Percentiles rank a stretch among this genome's conserved stretches.
These are phyloP conservation scores for Ahaetulla prasina DNA, from an alignment of 2,113 vertebrate species.

Conservation along the genomic window DNA sequence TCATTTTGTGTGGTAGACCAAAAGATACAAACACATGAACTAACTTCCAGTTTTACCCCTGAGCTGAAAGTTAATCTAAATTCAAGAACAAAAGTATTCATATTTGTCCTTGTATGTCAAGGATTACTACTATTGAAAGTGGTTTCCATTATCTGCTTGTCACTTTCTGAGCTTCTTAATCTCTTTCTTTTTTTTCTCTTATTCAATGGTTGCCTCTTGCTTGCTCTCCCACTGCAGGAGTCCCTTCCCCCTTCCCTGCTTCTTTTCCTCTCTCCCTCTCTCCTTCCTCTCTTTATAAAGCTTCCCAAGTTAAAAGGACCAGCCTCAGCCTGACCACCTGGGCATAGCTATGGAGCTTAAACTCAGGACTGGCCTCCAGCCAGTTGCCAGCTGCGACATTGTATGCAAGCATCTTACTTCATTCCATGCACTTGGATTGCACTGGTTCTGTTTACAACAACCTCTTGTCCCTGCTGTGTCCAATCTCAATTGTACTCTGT, in stretches of 20 bases:
- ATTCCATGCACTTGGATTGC: conserved; percentile 80
- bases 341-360: conserved; percentile 75
- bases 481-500: conserved; percentile 78
- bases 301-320: conserved; percentile 85
- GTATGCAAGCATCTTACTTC: conserved; percentile 79
- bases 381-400: conserved; percentile 90
- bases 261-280: background rate
- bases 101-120: conserved; percentile 82
- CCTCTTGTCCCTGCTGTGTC: conserved; percentile 77
- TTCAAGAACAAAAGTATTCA: conserved; percentile 83
- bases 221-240: conserved; percentile 73
- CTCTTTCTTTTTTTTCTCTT: conserved; percentile 78
- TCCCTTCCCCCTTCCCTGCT: conserved; percentile 42
- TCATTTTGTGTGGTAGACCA: background rate
- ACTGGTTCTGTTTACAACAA: conserved; percentile 78
- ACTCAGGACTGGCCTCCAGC: conserved; percentile 76
- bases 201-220: conserved; percentile 77
- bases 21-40: background rate
- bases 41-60: conserved; percentile 41
- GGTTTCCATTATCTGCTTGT: conserved; percentile 83
- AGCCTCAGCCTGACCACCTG: conserved; percentile 83
- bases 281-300: conserved; percentile 68
- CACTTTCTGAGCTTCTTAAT: conserved; percentile 86
- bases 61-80: conserved; percentile 73
- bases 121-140: conserved; percentile 84